Evolutionary conservation across 2,888 invertebrate species (phyloP).

Genomic region (Melanotus villosus): DNA sequence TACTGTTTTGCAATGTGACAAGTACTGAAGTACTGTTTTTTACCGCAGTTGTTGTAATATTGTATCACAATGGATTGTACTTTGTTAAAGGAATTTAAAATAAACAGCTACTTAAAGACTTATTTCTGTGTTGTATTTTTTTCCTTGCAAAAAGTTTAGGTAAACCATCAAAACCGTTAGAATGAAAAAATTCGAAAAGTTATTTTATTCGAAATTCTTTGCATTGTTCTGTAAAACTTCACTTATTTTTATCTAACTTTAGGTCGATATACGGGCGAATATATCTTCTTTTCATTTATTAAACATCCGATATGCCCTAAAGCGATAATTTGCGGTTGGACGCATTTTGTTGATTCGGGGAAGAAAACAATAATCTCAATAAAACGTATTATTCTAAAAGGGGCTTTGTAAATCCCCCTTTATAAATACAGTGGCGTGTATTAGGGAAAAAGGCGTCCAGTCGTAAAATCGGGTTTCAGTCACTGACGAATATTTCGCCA

Average conservation of each 20-base stretch:
- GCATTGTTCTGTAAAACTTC: background rate
- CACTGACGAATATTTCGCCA: slow-evolving; percentile 9
- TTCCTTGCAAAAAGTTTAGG: background rate
- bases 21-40: slow-evolving; percentile 67
- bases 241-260: background rate
- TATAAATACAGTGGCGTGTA: slow-evolving; percentile 22
- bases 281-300: background rate
- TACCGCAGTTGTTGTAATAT: slow-evolving; percentile 66
- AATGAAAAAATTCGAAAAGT: background rate
- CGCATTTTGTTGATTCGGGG: background rate
- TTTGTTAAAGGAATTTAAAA: slow-evolving; percentile 68
- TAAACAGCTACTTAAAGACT: slow-evolving; percentile 53
- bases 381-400: background rate
- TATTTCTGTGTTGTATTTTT: background rate
- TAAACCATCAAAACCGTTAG: background rate
- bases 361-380: background rate
- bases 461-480: slow-evolving; percentile 7
- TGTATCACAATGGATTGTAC: slow-evolving; percentile 69
- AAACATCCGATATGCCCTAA: background rate
- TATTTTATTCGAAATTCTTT: background rate
- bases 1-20: slow-evolving; percentile 48
- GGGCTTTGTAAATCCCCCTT: slow-evolving; percentile 2
- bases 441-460: slow-evolving; percentile 9
- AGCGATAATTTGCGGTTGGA: background rate
- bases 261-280: background rate